Base-by-base conservation (phyloP, 2,888 invertebrate genomes). In the Belgica antarctica region DNA sequence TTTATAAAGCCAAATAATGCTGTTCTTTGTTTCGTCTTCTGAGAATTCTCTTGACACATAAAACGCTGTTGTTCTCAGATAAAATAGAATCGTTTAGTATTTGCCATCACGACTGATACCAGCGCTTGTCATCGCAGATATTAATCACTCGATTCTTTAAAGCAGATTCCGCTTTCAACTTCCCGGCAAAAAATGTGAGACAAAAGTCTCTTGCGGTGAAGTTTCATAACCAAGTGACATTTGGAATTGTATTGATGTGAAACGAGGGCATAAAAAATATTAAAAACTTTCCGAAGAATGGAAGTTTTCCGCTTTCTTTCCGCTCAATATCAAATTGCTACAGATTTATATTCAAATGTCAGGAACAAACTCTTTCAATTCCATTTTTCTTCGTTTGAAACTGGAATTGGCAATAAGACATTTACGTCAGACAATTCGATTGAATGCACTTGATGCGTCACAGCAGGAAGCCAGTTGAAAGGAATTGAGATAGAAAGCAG, bases 261-360 rank as follows among this genome's bases (percentile, higher is more conserved):
- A 59, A 2, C 2, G 22, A 24, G 24, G n/a, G n/a, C n/a, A n/a
- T n/a, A 59, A 59, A 59, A 10, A 59, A 24, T 7, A 46, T 46
- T 3, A 17, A 46, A 46, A n/a, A n/a, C 17, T 4, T 7, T 46
- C 3, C 4, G 12, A 46, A 46, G 8, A 46, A 46, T 15, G 15
- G 17, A 46, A 46, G 12, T 46, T 46, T 46, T 17, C 46, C 46
- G 46, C 52, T 59, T 59, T 59, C 25, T 27, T 59, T n/a, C 52
- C n/a, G n/a, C 28, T 52, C 57, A 34, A 68, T 57, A n/a, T 68
- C 34, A 68, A 52, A 65, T 65, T 68, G 68, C 57, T 68, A 57
- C 57, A 52, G 57, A 68, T 68, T 59, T 59, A 12, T 27, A 68
- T 68, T 57, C 68, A 57, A 28, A 57, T 57, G 68, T 68, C 68